Evolutionary conservation across 2,888 invertebrate species (phyloP).

Genomic region (Dolichomitus sp.): DNA sequence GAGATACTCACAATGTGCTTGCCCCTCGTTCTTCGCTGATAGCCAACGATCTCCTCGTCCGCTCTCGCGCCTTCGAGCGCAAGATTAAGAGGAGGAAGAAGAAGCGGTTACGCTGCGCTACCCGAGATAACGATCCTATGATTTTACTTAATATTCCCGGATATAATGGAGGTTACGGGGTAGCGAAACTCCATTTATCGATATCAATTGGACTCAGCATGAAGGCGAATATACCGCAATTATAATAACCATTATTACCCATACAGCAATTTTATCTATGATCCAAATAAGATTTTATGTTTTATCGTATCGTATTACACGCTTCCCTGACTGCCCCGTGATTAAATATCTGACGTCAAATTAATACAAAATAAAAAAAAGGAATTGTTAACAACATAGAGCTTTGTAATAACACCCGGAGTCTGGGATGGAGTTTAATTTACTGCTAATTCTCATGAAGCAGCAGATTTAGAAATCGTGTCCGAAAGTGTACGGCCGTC

Average conservation of each 20-base stretch:
- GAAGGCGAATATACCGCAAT: constrained; percentile 27
- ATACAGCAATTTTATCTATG: constrained; percentile 24
- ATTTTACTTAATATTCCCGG: constrained; percentile 63
- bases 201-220: constrained; percentile 37
- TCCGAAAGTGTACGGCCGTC: neutral
- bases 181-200: constrained; percentile 53
- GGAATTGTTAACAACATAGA: neutral
- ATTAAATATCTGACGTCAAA: constrained; percentile 24
- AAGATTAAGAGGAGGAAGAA: constrained; percentile 54
- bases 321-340: neutral
- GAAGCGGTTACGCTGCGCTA: constrained; percentile 55
- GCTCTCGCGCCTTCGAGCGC: constrained; percentile 26
- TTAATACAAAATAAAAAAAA: constrained; percentile 12
- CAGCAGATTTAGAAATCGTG: constrained; percentile 1
- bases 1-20: constrained; percentile 14
- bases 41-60: constrained; percentile 50
- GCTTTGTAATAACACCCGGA: constrained; percentile 2
- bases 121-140: constrained; percentile 60
- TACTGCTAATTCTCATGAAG: neutral
- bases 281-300: constrained; percentile 27
- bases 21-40: constrained; percentile 27
- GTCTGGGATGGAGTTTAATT: constrained; percentile 5
- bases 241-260: constrained; percentile 45
- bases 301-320: constrained; percentile 12
- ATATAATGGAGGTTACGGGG: constrained; percentile 48